Evolutionary conservation across 2,888 invertebrate genomes (phyloP).

Genomic region (Epinotia demarniana): DNA sequence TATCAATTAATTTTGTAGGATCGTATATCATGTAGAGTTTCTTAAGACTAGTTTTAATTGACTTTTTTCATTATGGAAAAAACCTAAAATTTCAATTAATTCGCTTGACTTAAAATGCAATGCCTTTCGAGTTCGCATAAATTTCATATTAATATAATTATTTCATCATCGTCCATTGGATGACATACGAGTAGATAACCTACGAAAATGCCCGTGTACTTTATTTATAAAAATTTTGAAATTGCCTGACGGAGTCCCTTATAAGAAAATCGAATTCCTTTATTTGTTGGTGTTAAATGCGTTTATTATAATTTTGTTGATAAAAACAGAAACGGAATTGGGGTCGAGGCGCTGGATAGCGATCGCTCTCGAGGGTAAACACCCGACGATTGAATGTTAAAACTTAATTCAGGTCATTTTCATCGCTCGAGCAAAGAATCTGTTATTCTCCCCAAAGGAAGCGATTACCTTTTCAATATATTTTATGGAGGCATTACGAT

Average conservation of each 20-base stretch:
- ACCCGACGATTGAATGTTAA: conserved; percentile 81
- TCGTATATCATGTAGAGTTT: not conserved
- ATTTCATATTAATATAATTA: not conserved
- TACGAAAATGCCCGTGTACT: not conserved
- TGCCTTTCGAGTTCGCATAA: not conserved
- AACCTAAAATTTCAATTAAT: not conserved
- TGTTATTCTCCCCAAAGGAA: conserved; percentile 74
- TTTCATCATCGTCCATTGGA: not conserved
- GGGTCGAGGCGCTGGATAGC: conserved; percentile 57
- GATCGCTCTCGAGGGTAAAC: conserved; percentile 77
- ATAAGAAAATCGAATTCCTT: not conserved
- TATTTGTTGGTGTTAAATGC: conserved; percentile 29
- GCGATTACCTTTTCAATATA: conserved; percentile 69
- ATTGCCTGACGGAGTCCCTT: not conserved
- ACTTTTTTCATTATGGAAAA: not conserved
- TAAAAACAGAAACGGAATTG: conserved; percentile 49
- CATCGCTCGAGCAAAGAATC: conserved; percentile 70
- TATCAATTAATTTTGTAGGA: not conserved
- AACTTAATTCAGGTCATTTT: conserved; percentile 82
- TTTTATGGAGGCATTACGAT: conserved; percentile 48
- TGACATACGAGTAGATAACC: not conserved
- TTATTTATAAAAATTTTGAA: not conserved
- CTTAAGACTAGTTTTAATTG: not conserved
- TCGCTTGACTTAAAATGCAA: not conserved
- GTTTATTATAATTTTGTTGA: conserved; percentile 47